Percentiles rank a stretch among this genome's conserved stretches.
phyloP scores from a whole-genome alignment of 2,888 invertebrate genomes.

The Dryobotodes eremita region DNA sequence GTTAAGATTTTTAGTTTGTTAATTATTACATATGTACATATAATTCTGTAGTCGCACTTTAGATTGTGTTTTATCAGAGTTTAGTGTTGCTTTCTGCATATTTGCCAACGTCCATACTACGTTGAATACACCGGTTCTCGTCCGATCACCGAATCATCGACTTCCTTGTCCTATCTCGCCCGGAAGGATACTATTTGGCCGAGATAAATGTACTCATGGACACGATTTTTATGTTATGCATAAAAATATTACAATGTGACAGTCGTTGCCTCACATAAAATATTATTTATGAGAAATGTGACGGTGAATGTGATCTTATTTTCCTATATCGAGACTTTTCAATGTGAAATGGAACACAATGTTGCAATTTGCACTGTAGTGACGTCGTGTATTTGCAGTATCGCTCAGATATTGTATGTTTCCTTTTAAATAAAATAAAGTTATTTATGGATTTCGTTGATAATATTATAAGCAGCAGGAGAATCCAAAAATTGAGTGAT shows the following conservation, averaged over 20 bases:
- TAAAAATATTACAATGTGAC: conserved; percentile 14
- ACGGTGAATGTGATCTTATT: conserved; percentile 26
- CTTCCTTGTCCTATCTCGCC: no score
- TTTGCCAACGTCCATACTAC: conserved; percentile 84
- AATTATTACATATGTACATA: no score
- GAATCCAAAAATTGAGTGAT: neutral
- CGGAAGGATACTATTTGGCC: no score
- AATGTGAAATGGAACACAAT: conserved; percentile 34
- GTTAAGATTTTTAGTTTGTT: no score
- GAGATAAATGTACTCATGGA: no score
- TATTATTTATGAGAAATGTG: neutral
- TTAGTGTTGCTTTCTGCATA: no score
- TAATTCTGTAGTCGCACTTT: no score
- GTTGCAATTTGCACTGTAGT: conserved; percentile 8
- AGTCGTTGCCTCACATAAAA: conserved; percentile 5
- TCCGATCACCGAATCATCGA: conserved; percentile 90
- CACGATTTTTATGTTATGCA: neutral
- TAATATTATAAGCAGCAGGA: no score
- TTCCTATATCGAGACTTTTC: conserved; percentile 27
- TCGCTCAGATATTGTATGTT: neutral
- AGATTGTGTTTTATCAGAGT: no score
- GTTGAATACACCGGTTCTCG: conserved; percentile 88
- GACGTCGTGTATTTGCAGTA: neutral
- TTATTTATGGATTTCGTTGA: no score
- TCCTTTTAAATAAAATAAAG: neutral